Percentiles rank a stretch among this genome's conserved stretches.
phyloP scores from a whole-genome alignment of 2,113 vertebrate species.

The Sapajus apella region DNA sequence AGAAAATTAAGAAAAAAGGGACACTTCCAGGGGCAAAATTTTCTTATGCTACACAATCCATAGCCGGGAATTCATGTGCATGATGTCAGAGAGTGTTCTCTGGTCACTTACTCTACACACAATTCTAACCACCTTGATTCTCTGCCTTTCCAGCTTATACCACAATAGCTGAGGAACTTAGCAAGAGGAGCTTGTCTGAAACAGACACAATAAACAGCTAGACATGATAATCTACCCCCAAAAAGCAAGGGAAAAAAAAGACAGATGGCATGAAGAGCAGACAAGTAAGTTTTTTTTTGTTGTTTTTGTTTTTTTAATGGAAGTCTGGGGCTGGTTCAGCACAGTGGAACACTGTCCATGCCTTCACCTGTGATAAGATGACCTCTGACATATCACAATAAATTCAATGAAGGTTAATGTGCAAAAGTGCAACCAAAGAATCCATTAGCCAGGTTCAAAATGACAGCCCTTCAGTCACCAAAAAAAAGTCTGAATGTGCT shows the following conservation, averaged over 20 bases:
- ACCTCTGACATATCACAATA: background rate
- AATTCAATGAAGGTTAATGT: background rate
- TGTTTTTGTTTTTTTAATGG: background rate
- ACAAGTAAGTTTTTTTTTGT: background rate
- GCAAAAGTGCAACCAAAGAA: background rate
- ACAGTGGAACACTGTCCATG: fast-evolving
- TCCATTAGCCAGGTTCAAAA: background rate
- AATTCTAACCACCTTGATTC: background rate
- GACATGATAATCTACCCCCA: background rate
- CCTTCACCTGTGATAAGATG: background rate
- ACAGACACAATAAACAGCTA: background rate
- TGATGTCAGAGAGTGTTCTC: background rate
- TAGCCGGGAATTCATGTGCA: background rate
- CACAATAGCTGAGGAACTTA: background rate
- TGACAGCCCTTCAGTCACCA: background rate
- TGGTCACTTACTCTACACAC: background rate
- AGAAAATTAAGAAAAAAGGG: background rate
- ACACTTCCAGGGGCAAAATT: background rate
- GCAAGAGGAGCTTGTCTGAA: background rate
- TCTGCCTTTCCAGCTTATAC: background rate
- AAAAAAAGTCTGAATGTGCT: background rate
- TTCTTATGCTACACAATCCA: background rate
- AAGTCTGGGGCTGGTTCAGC: background rate
- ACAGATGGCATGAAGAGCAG: background rate
- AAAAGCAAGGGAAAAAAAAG: background rate